Evolutionary conservation across 1,140 invertebrate genomes (phyloP).

Genomic region (Cardiocondyla obscurior): DNA sequence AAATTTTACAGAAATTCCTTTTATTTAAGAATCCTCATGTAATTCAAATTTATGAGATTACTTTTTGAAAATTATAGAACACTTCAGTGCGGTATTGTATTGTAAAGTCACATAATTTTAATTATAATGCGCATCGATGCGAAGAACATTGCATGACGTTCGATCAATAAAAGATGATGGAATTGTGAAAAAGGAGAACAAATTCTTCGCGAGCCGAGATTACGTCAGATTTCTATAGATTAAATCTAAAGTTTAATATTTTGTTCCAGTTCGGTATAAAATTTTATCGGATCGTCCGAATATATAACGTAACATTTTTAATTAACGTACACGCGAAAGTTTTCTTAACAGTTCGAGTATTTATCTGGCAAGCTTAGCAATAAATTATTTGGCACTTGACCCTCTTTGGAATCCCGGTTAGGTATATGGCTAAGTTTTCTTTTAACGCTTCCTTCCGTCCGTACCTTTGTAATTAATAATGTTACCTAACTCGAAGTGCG

Average conservation of each 20-base stretch:
- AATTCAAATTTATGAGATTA: background rate
- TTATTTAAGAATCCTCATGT: conserved; percentile 7
- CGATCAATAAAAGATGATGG: background rate
- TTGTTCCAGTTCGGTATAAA: conserved; percentile 57
- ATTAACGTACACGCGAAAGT: conserved; percentile 22
- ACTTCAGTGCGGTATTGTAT: background rate
- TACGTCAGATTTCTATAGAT: conserved; percentile 27
- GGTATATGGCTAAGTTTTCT: conserved; percentile 16
- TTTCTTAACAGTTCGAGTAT: conserved; percentile 39
- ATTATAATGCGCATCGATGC: background rate
- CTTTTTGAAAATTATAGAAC: background rate
- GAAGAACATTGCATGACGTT: background rate
- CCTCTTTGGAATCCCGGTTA: conserved; percentile 9
- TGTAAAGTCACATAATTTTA: conserved; percentile 21
- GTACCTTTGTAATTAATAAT: background rate
- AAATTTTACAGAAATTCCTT: background rate
- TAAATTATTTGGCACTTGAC: conserved; percentile 70
- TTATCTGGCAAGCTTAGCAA: conserved; percentile 54
- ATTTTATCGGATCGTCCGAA: conserved; percentile 46
- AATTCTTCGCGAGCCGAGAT: background rate
- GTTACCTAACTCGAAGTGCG: background rate
- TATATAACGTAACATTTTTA: conserved; percentile 30
- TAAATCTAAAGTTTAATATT: conserved; percentile 34
- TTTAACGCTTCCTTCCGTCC: background rate
- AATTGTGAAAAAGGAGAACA: background rate